Base-by-base conservation (phyloP, 2,888 invertebrate genomes). In the Hipparchia semele region DNA sequence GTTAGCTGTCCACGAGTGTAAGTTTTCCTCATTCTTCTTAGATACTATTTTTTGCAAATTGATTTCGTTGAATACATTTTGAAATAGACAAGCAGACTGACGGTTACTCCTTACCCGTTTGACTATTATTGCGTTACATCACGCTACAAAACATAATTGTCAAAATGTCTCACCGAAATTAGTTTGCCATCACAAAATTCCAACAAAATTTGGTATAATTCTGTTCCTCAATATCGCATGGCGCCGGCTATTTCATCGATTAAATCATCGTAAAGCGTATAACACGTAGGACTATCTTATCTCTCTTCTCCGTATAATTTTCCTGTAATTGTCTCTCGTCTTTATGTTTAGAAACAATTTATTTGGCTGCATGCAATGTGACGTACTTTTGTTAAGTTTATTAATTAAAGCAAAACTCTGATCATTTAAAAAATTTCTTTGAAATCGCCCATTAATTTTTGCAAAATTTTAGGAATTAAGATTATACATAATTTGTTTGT, bases 1-100 rank as follows among this genome's bases (percentile, higher is more conserved):
- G 90, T 95, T 98, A 81, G 95, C 97, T 78, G 98, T 98, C 79
- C 96, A 97, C 83, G 96, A 97, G 95, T 94, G 98, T 98, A 94
- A 96, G 96, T 94, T 65, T 61, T 66, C 68, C 61, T 56, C 49
- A 7, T 64, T 65, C 33, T 53, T 65, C 51, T 12, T 33, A 12
- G 33, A n/a, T 53, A 51, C 49, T 64, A 54, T 56, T 12, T 45
- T 45, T 46, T 59, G 65, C 59, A 45, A 45, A 60, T 49, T 69
- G 64, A 73, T 69, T 73, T 73, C 61, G 45, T 10, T 23, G 7
- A 51, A 46, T 46, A 67, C 10, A 9, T 56, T 56, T 33, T 46
- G 3, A 49, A 3, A 46, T 39, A 46, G 46, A 62, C n/a, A 13
- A 46, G 4, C 45, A 2, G 0, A 23, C 39, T 39, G 39, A 39